These are phyloP conservation scores for Drosophila eugracilis DNA, from an alignment of 1,140 invertebrate genomes.

Conservation along the genomic window DNA sequence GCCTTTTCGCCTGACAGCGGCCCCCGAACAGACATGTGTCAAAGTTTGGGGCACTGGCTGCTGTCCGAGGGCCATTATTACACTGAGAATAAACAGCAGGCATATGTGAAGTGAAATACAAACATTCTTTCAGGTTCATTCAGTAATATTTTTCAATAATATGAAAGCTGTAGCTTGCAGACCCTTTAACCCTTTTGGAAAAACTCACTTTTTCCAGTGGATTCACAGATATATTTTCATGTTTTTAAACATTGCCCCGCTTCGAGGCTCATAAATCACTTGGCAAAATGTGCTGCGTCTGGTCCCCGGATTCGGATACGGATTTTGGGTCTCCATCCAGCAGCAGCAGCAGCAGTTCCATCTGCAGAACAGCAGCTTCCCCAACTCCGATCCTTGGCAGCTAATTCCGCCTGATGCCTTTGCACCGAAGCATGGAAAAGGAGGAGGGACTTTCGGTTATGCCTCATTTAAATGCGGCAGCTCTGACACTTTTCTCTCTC, in stretches of 20 bases:
- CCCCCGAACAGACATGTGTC: constrained; percentile 43
- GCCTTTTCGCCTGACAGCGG: constrained; percentile 11
- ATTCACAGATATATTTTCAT: constrained; percentile 49
- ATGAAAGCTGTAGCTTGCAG: too few species aligned
- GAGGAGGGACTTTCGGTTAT: constrained; percentile 36
- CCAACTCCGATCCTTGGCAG: constrained; percentile 36
- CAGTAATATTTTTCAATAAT: too few species aligned
- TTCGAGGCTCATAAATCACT: constrained; percentile 74
- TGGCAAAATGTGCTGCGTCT: constrained; percentile 69
- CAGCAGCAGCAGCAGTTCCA: constrained; percentile 28
- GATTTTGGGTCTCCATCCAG: constrained; percentile 5
- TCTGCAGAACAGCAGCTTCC: constrained; percentile 26
- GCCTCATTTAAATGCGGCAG: constrained; percentile 68
- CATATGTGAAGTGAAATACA: too few species aligned
- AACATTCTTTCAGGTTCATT: too few species aligned
- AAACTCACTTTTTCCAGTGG: constrained; percentile 1
- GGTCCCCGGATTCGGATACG: constrained; percentile 29
- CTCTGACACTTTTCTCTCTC: constrained; percentile 34
- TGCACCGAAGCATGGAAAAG: constrained; percentile 33
- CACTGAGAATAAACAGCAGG: constrained; percentile 42
- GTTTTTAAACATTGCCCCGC: constrained; percentile 72
- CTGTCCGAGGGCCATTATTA: constrained; percentile 46
- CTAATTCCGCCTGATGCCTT: constrained; percentile 42
- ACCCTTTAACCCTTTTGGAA: too few species aligned
- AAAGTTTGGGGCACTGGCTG: constrained; percentile 42